Evolutionary conservation across 64 coral and sea anemone species (phyloP).

Genomic region (Actinia tenebrosa): DNA sequence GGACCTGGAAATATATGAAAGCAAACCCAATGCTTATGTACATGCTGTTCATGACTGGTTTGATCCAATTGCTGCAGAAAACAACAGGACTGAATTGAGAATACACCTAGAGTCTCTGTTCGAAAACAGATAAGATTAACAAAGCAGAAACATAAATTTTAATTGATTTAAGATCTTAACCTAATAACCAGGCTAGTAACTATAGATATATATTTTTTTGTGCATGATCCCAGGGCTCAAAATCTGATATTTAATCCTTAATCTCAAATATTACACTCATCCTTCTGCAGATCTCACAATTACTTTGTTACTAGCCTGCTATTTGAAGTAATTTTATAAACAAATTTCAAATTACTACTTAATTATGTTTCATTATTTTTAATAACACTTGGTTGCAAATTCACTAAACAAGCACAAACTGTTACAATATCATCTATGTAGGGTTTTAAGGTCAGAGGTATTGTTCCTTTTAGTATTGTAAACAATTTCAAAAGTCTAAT

Average conservation of each 20-base stretch:
- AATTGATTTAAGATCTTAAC: no score
- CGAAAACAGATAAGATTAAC: no score
- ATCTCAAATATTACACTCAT: no score
- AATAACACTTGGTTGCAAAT: conserved; percentile 46
- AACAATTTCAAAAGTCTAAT: conserved; percentile 29
- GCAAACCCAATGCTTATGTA: neutral
- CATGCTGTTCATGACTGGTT: conserved; percentile 41
- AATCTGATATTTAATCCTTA: no score
- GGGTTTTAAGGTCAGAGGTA: conserved; percentile 61
- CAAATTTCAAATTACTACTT: neutral
- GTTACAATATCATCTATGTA: conserved; percentile 59
- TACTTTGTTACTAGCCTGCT: neutral
- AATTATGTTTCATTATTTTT: neutral
- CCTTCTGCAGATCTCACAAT: no score
- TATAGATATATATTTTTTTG: no score
- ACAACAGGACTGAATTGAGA: conserved; percentile 23
- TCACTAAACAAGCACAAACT: conserved; percentile 53
- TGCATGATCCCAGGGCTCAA: no score
- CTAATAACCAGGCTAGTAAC: no score
- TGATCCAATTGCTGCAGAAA: conserved; percentile 20
- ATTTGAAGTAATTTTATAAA: neutral
- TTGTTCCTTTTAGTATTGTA: conserved; percentile 12
- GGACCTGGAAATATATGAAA: no score
- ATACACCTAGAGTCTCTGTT: conserved; percentile 24
- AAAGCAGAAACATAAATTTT: no score